These are phyloP conservation scores for Drosophila ogumai DNA, from an alignment of 1,140 invertebrate genomes.

Conservation along the genomic window DNA sequence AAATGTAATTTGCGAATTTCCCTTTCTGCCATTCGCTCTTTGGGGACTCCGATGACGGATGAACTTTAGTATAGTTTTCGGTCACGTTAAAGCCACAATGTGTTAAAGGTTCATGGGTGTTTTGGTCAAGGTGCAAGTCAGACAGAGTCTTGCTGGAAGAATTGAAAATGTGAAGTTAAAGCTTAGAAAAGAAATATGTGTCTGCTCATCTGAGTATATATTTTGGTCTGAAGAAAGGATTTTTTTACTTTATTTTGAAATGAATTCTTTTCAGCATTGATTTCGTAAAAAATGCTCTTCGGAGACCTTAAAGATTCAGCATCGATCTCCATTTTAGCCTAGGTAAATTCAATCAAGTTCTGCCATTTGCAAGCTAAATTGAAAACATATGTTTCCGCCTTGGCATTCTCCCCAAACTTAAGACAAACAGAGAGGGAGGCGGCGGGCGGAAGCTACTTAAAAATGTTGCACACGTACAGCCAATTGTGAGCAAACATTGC, in stretches of 20 bases:
- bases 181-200: not conserved
- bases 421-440: slow-evolving; percentile 57
- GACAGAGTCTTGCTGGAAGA: too few relatives aligned
- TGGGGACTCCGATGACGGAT: slow-evolving; percentile 54
- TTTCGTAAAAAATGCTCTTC: not conserved
- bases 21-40: slow-evolving; percentile 31
- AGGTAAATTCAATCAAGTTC: slow-evolving; percentile 77
- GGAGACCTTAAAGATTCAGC: not conserved
- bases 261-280: not conserved
- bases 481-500: slow-evolving; percentile 70
- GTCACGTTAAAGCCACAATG: not conserved
- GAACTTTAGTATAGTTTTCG: slow-evolving; percentile 65
- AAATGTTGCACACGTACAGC: slow-evolving; percentile 82
- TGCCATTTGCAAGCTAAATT: slow-evolving; percentile 78
- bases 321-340: slow-evolving; percentile 70
- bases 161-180: not conserved
- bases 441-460: slow-evolving; percentile 70
- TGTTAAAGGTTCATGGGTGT: not conserved
- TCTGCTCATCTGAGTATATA: too few relatives aligned
- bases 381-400: slow-evolving; percentile 76
- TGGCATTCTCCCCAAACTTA: slow-evolving; percentile 48
- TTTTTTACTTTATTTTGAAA: not conserved
- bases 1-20: slow-evolving; percentile 73
- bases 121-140: not conserved
- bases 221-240: too few relatives aligned